These are phyloP conservation scores for Carettochelys insculpta DNA, from an alignment of 2,113 vertebrate species.

Conservation along the genomic window DNA sequence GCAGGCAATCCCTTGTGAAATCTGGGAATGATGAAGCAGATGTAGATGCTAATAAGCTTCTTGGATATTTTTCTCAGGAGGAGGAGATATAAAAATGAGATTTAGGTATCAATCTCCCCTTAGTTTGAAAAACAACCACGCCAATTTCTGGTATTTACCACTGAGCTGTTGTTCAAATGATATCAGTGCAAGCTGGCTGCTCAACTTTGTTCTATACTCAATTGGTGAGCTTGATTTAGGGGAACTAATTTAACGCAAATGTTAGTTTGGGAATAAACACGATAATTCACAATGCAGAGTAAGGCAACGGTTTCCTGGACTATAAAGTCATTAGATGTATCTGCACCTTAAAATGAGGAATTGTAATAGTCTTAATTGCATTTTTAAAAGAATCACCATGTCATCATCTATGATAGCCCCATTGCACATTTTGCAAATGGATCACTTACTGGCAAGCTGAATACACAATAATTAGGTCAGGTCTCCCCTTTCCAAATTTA, in stretches of 20 bases:
- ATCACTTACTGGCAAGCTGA: background rate
- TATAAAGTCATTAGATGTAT: background rate
- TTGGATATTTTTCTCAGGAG: background rate
- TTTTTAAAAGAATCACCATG: background rate
- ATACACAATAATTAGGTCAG: background rate
- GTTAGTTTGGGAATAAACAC: background rate
- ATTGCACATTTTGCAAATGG: background rate
- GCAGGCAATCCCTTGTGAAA: background rate
- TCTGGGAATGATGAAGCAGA: background rate
- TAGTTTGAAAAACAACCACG: background rate
- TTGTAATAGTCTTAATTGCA: accelerated
- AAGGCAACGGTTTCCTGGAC: background rate
- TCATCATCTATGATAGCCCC: no score
- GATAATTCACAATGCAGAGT: background rate
- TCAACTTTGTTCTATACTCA: background rate
- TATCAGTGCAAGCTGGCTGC: background rate
- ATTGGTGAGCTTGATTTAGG: background rate
- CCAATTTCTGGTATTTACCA: background rate
- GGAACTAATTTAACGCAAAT: background rate
- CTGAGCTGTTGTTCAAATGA: background rate
- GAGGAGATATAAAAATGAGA: background rate
- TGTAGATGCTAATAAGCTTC: background rate
- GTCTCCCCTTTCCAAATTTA: background rate
- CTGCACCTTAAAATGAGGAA: background rate
- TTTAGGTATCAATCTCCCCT: background rate